These are phyloP conservation scores for Heptranchias perlo DNA, from an alignment of 2,113 vertebrate species.

Conservation along the genomic window DNA sequence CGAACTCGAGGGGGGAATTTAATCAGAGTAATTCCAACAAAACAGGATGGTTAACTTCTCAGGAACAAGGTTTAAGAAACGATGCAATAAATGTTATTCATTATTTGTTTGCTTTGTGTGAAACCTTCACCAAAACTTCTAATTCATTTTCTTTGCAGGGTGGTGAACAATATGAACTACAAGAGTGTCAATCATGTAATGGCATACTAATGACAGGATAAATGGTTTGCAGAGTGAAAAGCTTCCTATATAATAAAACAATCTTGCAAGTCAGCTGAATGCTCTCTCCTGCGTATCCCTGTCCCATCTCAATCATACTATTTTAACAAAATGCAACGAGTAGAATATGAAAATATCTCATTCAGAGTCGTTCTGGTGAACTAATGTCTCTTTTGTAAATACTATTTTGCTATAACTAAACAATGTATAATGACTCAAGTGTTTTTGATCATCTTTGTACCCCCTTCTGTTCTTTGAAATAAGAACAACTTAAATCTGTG, in stretches of 20 bases:
- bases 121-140: background rate
- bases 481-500: background rate
- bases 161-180: constrained; percentile 19
- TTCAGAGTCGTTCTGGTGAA: background rate
- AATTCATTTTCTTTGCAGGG: background rate
- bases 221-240: background rate
- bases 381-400: background rate
- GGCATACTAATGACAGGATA: background rate
- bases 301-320: background rate
- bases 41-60: background rate
- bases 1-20: background rate
- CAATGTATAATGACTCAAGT: background rate
- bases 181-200: background rate
- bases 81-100: background rate
- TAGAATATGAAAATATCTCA: background rate
- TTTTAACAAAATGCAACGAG: background rate
- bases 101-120: background rate
- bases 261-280: background rate
- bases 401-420: background rate
- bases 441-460: background rate
- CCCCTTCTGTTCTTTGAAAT: background rate
- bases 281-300: too few relatives aligned
- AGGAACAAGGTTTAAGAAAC: background rate
- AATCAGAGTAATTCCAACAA: background rate
- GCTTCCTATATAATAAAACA: background rate